Percentiles rank a stretch among this genome's conserved stretches.
Evolutionary conservation across 1,140 invertebrate species (phyloP).

Genomic region (Habropoda laboriosa): DNA sequence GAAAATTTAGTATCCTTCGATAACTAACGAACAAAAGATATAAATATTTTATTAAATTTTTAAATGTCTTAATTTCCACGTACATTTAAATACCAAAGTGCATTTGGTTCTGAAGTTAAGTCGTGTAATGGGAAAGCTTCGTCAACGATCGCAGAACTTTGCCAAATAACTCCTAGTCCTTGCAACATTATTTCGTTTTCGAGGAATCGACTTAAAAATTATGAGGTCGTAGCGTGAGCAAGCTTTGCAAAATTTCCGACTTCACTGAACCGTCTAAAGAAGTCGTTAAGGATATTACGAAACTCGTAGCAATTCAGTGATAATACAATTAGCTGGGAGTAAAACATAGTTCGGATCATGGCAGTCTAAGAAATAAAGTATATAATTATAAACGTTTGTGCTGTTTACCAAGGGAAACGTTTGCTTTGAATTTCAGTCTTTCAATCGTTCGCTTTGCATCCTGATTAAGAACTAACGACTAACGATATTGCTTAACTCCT

Average conservation of each 20-base stretch:
- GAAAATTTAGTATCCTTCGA: no score
- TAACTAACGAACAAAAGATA: no score
- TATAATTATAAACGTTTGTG: background rate
- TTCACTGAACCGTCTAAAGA: constrained; percentile 10
- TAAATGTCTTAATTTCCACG: no score
- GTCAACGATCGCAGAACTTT: background rate
- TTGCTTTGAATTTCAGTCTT: constrained; percentile 34
- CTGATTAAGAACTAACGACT: background rate
- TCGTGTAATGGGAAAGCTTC: background rate
- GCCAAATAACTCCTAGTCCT: background rate
- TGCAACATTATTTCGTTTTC: constrained; percentile 14
- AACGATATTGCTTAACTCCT: no score
- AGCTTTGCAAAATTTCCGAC: constrained; percentile 28
- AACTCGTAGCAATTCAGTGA: background rate
- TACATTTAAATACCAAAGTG: background rate
- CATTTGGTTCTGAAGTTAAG: background rate
- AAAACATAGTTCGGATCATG: constrained; percentile 5
- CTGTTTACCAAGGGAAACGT: background rate
- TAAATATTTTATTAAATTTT: no score
- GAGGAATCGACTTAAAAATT: constrained; percentile 32
- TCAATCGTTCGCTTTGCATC: background rate
- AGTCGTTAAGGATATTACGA: background rate
- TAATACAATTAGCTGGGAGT: constrained; percentile 22
- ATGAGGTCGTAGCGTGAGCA: background rate
- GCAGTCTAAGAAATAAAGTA: background rate